These are phyloP conservation scores for Dendroctonus ponderosae DNA, from an alignment of 1,140 invertebrate species.

Conservation along the genomic window DNA sequence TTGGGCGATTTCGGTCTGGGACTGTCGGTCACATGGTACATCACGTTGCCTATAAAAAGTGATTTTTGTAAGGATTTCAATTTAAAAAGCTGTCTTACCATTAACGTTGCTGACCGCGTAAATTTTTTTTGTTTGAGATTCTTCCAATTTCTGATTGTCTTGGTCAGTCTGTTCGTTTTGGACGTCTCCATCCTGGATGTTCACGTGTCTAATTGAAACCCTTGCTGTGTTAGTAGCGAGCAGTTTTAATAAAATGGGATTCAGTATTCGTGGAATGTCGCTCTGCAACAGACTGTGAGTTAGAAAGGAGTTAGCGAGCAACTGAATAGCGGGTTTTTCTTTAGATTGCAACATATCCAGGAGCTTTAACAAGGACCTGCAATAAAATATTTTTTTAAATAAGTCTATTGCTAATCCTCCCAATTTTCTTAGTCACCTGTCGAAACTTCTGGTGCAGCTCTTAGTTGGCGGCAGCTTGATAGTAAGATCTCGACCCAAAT, in stretches of 20 bases:
- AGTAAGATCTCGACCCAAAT: constrained; percentile 70
- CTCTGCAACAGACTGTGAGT: constrained; percentile 71
- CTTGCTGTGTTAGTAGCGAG: constrained; percentile 80
- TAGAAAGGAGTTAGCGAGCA: constrained; percentile 71
- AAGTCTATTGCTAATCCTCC: background rate
- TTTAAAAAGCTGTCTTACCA: constrained; percentile 43
- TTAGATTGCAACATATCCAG: constrained; percentile 72
- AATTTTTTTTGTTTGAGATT: constrained; percentile 62
- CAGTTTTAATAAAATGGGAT: constrained; percentile 76
- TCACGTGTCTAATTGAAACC: constrained; percentile 82
- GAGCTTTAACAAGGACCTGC: constrained; percentile 71
- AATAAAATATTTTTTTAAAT: background rate
- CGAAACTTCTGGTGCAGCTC: constrained; percentile 54
- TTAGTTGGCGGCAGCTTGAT: constrained; percentile 49
- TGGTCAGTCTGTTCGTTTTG: constrained; percentile 48
- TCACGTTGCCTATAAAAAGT: constrained; percentile 63
- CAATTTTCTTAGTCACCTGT: constrained; percentile 50
- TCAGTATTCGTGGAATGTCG: constrained; percentile 75
- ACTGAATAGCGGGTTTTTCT: constrained; percentile 67
- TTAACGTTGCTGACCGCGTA: constrained; percentile 85
- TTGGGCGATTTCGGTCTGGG: constrained; percentile 46
- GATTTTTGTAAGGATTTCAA: background rate
- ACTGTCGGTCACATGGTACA: constrained; percentile 70
- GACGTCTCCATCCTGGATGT: constrained; percentile 67
- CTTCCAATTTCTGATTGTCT: constrained; percentile 49